Base-by-base conservation (phyloP, 2,888 invertebrate genomes). In the Caenorhabditis afra region DNA sequence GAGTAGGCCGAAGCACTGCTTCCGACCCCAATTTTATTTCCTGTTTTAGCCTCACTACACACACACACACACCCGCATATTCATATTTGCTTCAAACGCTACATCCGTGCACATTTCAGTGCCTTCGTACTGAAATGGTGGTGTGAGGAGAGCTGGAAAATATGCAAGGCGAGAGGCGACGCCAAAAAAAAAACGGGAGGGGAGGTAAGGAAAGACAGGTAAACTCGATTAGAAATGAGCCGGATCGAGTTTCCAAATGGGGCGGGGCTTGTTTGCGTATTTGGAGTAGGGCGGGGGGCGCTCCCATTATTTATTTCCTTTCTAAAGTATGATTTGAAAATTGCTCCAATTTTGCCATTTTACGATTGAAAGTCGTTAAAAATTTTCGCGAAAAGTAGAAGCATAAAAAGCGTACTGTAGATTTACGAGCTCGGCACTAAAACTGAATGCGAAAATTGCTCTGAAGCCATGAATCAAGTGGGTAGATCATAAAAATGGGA, bases 31-130 rank as follows among this genome's bases (percentile, higher is more conserved):
- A 62, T 71, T 73, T 64, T 64, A 73, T 73, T 64, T 73, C 64
- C 73, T 73, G 64, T 73, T 73, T 73, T 64, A 64, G 73, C 49
- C 52, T 52, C 55, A 59, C 61, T 50, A 62, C 55, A 57, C 49
- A 18, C 22, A n/a, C n/a, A n/a, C n/a, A n/a, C n/a, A n/a, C n/a
- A n/a, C 16, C 39, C 41, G 50, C 49, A 52, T 59, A 70, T 61
- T 61, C 61, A 61, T 70, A 70, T 71, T 62, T 62, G 53, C 62
- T 70, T 39, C 68, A 41, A 5, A 39, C 37, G 52, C 39, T 35
- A 53, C 45, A 50, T 44, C 37, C 39, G 57, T 57, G 49, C 67
- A 45, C 53, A 62, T 52, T 70, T 5, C 49, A 44, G 49, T 68
- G 44, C 12, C 22, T 44, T 52, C 22, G 23, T 45, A 47, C 37